Evolutionary conservation across 2,113 vertebrate species (phyloP).

Genomic region (Progne subis): DNA sequence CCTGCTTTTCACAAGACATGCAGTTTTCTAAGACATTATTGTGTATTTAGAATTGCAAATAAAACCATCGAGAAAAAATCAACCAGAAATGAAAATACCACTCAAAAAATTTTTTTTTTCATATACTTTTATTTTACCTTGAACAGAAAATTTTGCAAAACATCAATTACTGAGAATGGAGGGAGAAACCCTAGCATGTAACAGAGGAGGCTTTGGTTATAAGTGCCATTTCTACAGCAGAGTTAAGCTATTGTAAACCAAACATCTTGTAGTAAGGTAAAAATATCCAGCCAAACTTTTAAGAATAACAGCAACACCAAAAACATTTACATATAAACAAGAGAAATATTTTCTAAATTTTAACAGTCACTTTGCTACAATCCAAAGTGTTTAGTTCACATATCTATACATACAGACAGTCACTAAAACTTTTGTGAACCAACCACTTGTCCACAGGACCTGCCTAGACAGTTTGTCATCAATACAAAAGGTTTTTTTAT

Average conservation of each 20-base stretch:
- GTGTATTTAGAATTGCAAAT: neutral
- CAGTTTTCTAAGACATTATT: neutral
- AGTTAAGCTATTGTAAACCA: conserved; percentile 71
- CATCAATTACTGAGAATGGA: conserved; percentile 46
- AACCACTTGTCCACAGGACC: conserved; percentile 78
- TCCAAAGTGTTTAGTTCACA: conserved; percentile 66
- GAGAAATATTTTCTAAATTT: conserved; percentile 67
- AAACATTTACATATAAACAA: conserved; percentile 74
- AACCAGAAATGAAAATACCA: conserved; percentile 48
- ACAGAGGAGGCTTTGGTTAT: conserved; percentile 71
- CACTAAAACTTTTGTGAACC: conserved; percentile 65
- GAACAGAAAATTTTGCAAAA: conserved; percentile 61
- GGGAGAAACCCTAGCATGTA: neutral
- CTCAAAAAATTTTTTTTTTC: conserved; percentile 53
- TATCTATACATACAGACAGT: conserved; percentile 59
- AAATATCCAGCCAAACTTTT: conserved; percentile 11
- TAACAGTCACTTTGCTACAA: conserved; percentile 54
- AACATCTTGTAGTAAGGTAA: conserved; percentile 46
- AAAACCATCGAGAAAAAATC: neutral
- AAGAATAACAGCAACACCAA: conserved; percentile 62
- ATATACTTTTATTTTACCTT: conserved; percentile 77
- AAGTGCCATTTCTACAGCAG: conserved; percentile 74
- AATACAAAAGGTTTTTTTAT: conserved; percentile 59
- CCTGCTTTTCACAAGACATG: neutral
- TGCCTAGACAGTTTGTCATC: conserved; percentile 75